Conservation (phyloP, 2,888 invertebrate species). For the Acanthopleura granulata region DNA sequence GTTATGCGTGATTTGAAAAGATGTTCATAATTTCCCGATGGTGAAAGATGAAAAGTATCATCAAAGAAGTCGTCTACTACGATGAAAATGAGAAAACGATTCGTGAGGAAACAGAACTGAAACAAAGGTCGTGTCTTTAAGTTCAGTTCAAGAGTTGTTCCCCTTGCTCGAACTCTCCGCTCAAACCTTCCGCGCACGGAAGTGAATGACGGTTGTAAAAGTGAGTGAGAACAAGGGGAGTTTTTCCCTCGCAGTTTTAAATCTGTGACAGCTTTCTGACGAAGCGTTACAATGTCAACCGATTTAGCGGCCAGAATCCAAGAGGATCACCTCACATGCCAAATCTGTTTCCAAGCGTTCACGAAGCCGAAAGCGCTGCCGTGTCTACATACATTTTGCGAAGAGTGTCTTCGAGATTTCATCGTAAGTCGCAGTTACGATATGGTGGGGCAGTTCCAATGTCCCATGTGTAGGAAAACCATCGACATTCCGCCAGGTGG, state of each 20-base stretch:
- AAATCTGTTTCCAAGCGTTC: conserved; percentile 52
- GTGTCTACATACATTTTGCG: conserved; percentile 62
- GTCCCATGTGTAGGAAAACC: conserved; percentile 53
- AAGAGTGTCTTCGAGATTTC: conserved; percentile 55
- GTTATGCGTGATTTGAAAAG: too few species aligned
- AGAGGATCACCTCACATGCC: conserved; percentile 57
- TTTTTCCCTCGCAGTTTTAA: neutral
- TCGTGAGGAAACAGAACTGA: too few species aligned
- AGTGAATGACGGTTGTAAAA: neutral
- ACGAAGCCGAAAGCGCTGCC: conserved; percentile 59
- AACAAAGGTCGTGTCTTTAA: too few species aligned
- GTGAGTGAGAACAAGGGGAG: neutral
- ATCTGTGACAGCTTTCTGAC: neutral
- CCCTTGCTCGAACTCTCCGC: neutral
- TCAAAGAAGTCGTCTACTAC: too few species aligned
- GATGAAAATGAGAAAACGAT: too few species aligned
- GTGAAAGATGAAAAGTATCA: too few species aligned
- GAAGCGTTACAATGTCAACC: conserved; percentile 13
- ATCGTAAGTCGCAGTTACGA: conserved; percentile 42
- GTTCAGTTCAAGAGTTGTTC: neutral
- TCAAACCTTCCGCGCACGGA: conserved; percentile 17
- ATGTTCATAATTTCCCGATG: too few species aligned
- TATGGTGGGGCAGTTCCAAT: conserved; percentile 45
- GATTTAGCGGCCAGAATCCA: conserved; percentile 33
- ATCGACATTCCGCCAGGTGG: conserved; percentile 47